These are phyloP conservation scores for Drosophila prostipennis DNA, from an alignment of 2,888 invertebrate genomes.

Conservation along the genomic window DNA sequence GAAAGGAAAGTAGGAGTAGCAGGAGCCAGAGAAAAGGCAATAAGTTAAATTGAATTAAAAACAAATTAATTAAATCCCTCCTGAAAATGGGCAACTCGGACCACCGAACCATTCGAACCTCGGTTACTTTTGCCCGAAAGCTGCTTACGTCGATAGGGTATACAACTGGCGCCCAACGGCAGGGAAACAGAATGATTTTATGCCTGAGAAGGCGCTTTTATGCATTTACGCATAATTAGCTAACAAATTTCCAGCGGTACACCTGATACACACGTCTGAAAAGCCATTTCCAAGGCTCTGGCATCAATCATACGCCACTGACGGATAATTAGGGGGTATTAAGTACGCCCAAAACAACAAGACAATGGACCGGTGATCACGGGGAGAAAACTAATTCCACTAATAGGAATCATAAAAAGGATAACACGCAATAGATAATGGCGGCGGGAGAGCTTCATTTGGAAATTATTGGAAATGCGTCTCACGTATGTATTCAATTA, in stretches of 20 bases:
- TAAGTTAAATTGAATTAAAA: slow-evolving; percentile 79
- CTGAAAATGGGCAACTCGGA: slow-evolving; percentile 52
- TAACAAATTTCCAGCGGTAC: slow-evolving; percentile 47
- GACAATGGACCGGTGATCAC: slow-evolving; percentile 46
- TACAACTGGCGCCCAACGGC: background rate
- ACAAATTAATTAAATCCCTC: slow-evolving; percentile 77
- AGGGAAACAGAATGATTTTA: background rate
- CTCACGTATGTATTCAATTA: slow-evolving; percentile 82
- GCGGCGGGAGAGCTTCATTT: slow-evolving; percentile 53
- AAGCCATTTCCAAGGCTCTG: background rate
- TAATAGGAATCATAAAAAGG: slow-evolving; percentile 80
- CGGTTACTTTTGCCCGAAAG: background rate
- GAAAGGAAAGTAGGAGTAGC: too few species aligned
- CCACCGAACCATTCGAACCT: too few species aligned
- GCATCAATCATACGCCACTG: slow-evolving; percentile 59
- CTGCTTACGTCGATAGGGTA: background rate
- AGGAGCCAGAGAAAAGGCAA: slow-evolving; percentile 49
- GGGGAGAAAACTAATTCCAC: slow-evolving; percentile 72
- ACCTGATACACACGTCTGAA: slow-evolving; percentile 46
- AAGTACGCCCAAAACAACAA: background rate
- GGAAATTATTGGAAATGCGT: slow-evolving; percentile 71
- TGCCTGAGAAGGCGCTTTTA: background rate
- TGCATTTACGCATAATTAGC: slow-evolving; percentile 54
- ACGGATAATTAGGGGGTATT: slow-evolving; percentile 21
- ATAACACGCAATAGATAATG: slow-evolving; percentile 80